Conservation (phyloP, 2,797 vertebrate genomes). For the Sebastes iracundus region DNA sequence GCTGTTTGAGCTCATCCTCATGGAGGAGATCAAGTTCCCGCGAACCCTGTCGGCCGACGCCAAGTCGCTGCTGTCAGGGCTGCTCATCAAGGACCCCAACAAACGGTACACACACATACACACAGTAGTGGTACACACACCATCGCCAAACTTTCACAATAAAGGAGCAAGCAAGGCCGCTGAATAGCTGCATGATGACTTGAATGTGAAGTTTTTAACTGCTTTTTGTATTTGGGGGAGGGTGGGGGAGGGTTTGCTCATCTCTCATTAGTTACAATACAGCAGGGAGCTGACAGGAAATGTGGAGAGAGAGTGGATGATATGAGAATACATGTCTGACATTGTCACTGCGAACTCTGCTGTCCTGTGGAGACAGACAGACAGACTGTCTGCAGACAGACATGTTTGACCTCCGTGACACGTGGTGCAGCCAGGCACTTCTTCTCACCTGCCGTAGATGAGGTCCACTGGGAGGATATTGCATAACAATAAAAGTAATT, state of each 20-base stretch:
- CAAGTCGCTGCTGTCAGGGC: slow-evolving; percentile 95
- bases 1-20: slow-evolving; percentile 95
- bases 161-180: too few relatives aligned
- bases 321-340: background rate
- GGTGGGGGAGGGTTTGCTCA: too few relatives aligned
- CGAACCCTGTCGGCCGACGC: slow-evolving; percentile 94
- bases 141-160: too few relatives aligned
- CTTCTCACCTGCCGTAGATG: too few relatives aligned
- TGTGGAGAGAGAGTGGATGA: background rate
- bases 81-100: slow-evolving; percentile 98
- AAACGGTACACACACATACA: slow-evolving; percentile 83
- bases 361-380: too few relatives aligned
- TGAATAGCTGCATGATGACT: too few relatives aligned
- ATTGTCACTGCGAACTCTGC: background rate
- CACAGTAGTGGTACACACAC: background rate
- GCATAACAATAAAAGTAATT: too few relatives aligned
- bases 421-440: background rate
- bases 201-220: too few relatives aligned
- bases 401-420: background rate
- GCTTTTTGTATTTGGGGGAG: too few relatives aligned
- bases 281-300: background rate
- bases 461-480: background rate
- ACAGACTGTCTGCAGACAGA: background rate
- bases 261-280: too few relatives aligned
- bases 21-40: slow-evolving; percentile 99